phyloP scores from a whole-genome alignment of 1,140 invertebrate genomes.

The Drosophila ercepeae region DNA sequence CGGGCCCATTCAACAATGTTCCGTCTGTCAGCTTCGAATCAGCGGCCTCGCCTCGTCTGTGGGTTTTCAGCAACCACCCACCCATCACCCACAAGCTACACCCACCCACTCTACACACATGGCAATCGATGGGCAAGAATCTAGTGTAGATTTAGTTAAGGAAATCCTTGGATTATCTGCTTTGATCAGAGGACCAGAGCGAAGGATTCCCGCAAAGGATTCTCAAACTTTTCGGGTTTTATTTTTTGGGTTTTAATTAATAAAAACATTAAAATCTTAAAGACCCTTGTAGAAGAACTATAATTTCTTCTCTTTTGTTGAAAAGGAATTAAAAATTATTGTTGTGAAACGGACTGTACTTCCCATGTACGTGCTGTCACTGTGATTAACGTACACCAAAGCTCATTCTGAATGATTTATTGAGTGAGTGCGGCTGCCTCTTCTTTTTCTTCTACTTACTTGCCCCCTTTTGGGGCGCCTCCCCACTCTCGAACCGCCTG shows the following conservation, averaged over 20 bases:
- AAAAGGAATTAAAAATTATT: no score
- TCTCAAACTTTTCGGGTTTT: no score
- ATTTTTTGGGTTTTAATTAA: no score
- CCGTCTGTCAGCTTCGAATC: conserved; percentile 27
- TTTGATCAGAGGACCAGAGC: conserved; percentile 32
- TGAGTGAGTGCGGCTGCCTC: conserved; percentile 38
- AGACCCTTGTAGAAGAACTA: no score
- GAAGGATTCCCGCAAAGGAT: no score
- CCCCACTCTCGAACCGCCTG: conserved; percentile 11
- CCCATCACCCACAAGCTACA: not conserved
- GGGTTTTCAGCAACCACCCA: conserved; percentile 11
- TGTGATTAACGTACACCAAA: conserved; percentile 37
- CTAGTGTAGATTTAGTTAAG: conserved; percentile 31
- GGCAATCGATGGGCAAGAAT: conserved; percentile 15
- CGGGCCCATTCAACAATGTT: conserved; percentile 40
- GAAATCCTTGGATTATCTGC: conserved; percentile 26
- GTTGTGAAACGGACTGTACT: conserved; percentile 9
- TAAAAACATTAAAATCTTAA: no score
- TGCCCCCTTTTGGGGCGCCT: not conserved
- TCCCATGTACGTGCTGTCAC: conserved; percentile 10
- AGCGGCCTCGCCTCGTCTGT: conserved; percentile 33
- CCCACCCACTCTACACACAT: not conserved
- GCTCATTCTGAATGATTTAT: conserved; percentile 48
- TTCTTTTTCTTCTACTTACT: not conserved
- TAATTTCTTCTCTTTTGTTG: no score